Base-by-base conservation (phyloP, 2,888 invertebrate species). In the Trissolcus brochymenae region DNA sequence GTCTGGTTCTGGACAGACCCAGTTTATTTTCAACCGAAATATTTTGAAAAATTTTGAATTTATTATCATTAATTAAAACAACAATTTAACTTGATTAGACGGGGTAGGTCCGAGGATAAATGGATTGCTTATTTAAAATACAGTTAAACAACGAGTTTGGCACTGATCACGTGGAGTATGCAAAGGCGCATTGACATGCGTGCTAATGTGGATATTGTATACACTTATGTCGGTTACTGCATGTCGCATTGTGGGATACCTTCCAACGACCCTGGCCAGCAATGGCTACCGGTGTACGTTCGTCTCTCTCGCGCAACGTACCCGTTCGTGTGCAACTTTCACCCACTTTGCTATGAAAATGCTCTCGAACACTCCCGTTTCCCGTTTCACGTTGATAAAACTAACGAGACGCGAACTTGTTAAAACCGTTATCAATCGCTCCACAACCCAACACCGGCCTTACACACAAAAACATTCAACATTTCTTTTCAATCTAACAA, bases 291-390 rank as follows among this genome's bases (percentile, higher is more conserved):
- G 68, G 66, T 72, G 64, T 68, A 55, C 43, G 54, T 67, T 61
- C 55, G 21, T 46, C 61, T 40, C 61, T 49, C 54, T 41, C 60
- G 51, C 61, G 29, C 60, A 56, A 53, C 46, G 11, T 41, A 29
- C 49, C 72, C 54, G 65, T 14, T 60, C 65, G 65, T 41, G 53
- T 62, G 60, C 77, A 76, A 79, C 79, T 76, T 79, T 76, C 79
- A 79, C 76, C 76, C 76, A 79, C 73, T 76, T 79, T 61, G 74
- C 72, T 72, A 72, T 78, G 67, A 78, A 78, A 78, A 78, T 72
- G 75, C 75, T 71, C 67, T 64, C 64, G 68, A 62, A 71, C 72
- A 72, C 75, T 73, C 73, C 76, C 60, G 72, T 79, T 76, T 76
- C 64, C 72, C 75, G 68, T 72, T 72, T 75, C 61, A 53, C 54